These are phyloP conservation scores for Drosophila quinaria DNA, from an alignment of 2,888 invertebrate species.

Conservation along the genomic window DNA sequence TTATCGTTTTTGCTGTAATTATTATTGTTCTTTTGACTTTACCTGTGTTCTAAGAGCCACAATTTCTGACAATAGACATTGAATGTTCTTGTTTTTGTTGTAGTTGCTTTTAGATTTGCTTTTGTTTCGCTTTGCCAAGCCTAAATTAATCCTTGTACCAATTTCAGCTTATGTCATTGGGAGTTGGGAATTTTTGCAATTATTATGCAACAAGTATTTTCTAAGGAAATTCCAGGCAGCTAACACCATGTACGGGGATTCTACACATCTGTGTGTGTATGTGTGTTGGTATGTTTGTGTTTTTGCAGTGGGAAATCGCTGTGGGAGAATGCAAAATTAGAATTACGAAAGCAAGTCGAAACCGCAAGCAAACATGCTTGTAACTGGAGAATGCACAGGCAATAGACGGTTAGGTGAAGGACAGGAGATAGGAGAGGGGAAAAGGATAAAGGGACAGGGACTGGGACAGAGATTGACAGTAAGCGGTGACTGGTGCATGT, in stretches of 20 bases:
- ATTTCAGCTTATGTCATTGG: slow-evolving; percentile 5
- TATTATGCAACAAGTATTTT: slow-evolving; percentile 76
- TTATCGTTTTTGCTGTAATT: background rate
- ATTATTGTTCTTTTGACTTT: background rate
- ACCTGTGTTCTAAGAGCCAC: no score
- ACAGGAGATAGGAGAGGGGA: no score
- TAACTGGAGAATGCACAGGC: slow-evolving; percentile 14
- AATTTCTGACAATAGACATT: background rate
- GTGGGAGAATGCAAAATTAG: slow-evolving; percentile 60
- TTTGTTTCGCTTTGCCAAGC: background rate
- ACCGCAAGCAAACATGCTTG: slow-evolving; percentile 38
- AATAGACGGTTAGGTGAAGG: slow-evolving; percentile 6
- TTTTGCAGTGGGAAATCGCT: slow-evolving; percentile 35
- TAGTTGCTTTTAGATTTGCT: background rate
- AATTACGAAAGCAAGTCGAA: slow-evolving; percentile 47
- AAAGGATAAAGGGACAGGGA: background rate
- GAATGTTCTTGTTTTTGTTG: background rate
- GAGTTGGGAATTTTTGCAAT: slow-evolving; percentile 31
- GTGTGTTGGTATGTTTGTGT: background rate
- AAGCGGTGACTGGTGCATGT: slow-evolving; percentile 59
- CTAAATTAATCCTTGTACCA: slow-evolving; percentile 13
- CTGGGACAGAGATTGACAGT: slow-evolving; percentile 9
- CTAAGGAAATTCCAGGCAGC: slow-evolving; percentile 40
- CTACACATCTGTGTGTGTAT: slow-evolving; percentile 5
- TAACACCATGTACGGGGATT: slow-evolving; percentile 9